These are phyloP conservation scores for Cryptophagus acutangulus DNA, from an alignment of 2,888 invertebrate species.

Conservation along the genomic window DNA sequence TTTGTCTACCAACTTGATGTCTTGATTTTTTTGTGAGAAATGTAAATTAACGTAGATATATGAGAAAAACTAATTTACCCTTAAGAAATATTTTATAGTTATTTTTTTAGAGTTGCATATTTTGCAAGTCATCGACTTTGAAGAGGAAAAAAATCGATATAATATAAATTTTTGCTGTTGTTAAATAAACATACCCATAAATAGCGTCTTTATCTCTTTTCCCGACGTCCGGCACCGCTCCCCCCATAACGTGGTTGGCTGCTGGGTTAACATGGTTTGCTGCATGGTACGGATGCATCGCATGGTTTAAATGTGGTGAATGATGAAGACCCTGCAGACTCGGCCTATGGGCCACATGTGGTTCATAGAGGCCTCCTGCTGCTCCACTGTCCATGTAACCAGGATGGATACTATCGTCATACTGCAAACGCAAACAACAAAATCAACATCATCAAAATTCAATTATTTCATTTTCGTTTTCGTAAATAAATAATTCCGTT, in stretches of 20 bases:
- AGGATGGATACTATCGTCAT: constrained; percentile 90
- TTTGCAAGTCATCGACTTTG: no score
- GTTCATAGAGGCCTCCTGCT: constrained; percentile 65
- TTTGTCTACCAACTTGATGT: no score
- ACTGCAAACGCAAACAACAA: constrained; percentile 55
- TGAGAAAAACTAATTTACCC: no score
- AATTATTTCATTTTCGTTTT: constrained; percentile 2
- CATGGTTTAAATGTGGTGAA: constrained; percentile 76
- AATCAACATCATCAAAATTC: no score
- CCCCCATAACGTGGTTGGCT: constrained; percentile 79
- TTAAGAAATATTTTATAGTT: no score
- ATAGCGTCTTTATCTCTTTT: constrained; percentile 98
- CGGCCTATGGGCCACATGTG: constrained; percentile 64
- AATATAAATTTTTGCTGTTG: no score
- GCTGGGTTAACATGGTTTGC: constrained; percentile 62
- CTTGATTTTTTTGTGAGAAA: no score
- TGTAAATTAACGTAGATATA: no score
- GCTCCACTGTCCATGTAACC: constrained; percentile 80
- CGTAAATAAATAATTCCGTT: not conserved
- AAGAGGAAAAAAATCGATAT: no score
- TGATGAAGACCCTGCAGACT: constrained; percentile 67
- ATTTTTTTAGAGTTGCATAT: no score
- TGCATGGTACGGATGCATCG: constrained; percentile 76
- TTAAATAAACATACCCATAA: constrained; percentile 96
- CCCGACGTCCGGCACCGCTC: constrained; percentile 79